Evolutionary conservation across 64 coral and sea anemone species (phyloP), one percentile per base, ranked within the genome.

Genomic region (Hydrozoanthus tunicans): DNA sequence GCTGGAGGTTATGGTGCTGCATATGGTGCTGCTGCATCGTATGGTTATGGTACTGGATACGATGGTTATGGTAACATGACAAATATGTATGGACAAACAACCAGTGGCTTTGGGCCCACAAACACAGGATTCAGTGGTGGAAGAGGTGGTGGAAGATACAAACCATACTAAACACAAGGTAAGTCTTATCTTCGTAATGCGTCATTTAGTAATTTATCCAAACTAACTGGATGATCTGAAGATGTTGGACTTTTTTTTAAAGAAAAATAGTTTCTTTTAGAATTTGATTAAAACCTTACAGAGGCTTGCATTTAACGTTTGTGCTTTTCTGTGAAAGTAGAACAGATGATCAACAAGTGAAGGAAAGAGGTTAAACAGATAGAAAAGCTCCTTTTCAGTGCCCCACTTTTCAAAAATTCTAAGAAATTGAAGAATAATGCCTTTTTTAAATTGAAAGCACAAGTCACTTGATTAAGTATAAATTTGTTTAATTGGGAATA

Each of bases 81-180:
- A 94, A 92, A 67, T 6, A 59, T 70, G 78, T 99, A 96, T 85
- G 53, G 58, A 51, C 97, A 96, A 68, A 62, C 85, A 9, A 64
- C 93, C 9, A 93, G 93, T 52, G 57, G 55, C 73, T 95, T 82
- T 91, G 96, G 96, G 58, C 78, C 90, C n/a, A 66, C 75, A 6
- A 70, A 80, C 7, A 73, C 89, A 12, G 61, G 70, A 20, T 75
- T 53, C 90, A 79, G 95, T 70, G 64, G 86, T 0, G 70, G 96
- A 55, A 23, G 90, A 69, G 86, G 91, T 65, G 89, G 83, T 58
- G 65, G 32, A 0, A 75, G 96, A 9, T 93, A 91, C 64, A 71
- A 14, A 2, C 97, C 97, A 61, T 99, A 99, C 78, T 99, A 11
- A 86, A 0, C 23, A 6, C 27, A 70, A 70, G 52, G 55, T 71